Conservation (phyloP, 2,888 invertebrate genomes). For the Parnassius orleans region DNA sequence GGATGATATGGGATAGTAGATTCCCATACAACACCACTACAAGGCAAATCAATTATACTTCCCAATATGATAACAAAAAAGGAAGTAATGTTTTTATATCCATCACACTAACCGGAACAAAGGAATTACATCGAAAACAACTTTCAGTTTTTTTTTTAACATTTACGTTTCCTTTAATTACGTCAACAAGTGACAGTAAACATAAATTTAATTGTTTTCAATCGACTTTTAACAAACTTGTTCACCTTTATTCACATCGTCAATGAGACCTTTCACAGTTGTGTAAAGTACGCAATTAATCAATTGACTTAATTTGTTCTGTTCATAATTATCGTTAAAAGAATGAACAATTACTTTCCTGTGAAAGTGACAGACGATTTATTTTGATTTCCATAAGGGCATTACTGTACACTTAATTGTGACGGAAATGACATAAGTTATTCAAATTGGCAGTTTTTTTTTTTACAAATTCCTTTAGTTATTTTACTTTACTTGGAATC, state of each 20-base stretch:
- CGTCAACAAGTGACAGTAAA: slow-evolving; percentile 6
- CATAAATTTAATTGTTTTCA: slow-evolving; percentile 15
- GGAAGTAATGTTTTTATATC: too few species aligned
- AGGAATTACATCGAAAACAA: too few species aligned
- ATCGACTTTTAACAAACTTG: slow-evolving; percentile 7
- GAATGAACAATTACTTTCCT: slow-evolving; percentile 19
- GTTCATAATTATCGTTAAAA: slow-evolving; percentile 16
- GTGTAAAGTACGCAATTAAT: slow-evolving; percentile 18
- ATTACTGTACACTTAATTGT: slow-evolving; percentile 18
- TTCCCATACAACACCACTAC: too few species aligned
- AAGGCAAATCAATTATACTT: too few species aligned
- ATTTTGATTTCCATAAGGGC: slow-evolving; percentile 13
- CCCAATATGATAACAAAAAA: too few species aligned
- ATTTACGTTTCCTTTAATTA: not conserved
- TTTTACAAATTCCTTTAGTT: too few species aligned
- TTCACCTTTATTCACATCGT: slow-evolving; percentile 17
- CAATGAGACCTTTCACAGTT: slow-evolving; percentile 18
- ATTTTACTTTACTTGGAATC: too few species aligned
- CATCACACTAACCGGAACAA: too few species aligned
- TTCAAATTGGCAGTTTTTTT: too few species aligned
- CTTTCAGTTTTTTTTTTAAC: too few species aligned
- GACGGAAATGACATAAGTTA: not conserved
- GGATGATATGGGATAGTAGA: too few species aligned
- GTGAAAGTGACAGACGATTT: slow-evolving; percentile 8
- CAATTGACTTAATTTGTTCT: slow-evolving; percentile 22